phyloP scores from a whole-genome alignment of 2,113 vertebrate species.

The Indri indri region DNA sequence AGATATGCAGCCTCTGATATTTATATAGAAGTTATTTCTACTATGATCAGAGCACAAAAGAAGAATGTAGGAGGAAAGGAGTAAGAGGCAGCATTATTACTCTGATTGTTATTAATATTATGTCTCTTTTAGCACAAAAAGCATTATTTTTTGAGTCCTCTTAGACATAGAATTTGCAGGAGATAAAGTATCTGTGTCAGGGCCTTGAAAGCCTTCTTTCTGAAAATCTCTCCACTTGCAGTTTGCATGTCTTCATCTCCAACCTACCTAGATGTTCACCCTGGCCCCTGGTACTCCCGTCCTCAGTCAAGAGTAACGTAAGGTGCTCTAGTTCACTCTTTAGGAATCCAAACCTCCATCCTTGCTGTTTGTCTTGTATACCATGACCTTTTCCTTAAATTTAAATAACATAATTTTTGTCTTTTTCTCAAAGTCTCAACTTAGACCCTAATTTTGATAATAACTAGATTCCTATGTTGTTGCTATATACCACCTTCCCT shows the following conservation, averaged over 20 bases:
- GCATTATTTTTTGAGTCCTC: slow-evolving; percentile 25
- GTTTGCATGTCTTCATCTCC: neutral
- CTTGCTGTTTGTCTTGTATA: neutral
- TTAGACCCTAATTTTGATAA: neutral
- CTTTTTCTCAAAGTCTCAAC: neutral
- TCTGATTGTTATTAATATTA: slow-evolving; percentile 27
- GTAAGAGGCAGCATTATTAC: slow-evolving; percentile 36
- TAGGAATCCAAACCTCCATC: neutral
- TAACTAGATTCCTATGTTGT: neutral
- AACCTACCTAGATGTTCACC: neutral
- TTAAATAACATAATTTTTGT: neutral
- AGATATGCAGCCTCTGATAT: slow-evolving; percentile 34
- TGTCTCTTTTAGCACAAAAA: neutral
- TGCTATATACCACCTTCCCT: neutral
- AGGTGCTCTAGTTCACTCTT: neutral
- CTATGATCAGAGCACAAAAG: slow-evolving; percentile 34
- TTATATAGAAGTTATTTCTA: slow-evolving; percentile 41
- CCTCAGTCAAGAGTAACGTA: neutral
- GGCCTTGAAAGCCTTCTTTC: neutral
- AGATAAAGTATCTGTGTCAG: slow-evolving; percentile 31
- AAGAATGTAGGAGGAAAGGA: slow-evolving; percentile 29
- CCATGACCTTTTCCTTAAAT: neutral
- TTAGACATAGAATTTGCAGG: neutral
- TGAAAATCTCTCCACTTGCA: neutral
- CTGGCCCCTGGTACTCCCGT: neutral